Evolutionary conservation across 2,888 invertebrate species (phyloP), one percentile per base, ranked within the genome.

Genomic region (Philopedon plagiatum): DNA sequence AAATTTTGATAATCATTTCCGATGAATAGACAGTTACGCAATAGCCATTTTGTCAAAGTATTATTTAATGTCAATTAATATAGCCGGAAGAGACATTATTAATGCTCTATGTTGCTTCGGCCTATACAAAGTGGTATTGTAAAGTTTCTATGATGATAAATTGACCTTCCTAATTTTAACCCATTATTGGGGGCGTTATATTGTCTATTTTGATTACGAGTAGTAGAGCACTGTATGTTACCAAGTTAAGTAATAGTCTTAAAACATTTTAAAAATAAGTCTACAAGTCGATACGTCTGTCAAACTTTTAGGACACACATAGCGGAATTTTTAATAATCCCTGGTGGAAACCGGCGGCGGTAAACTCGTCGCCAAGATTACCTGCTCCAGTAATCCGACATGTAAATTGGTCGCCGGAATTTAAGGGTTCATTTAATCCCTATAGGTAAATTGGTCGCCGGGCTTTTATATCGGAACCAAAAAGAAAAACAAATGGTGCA

Each of bases 1-100:
- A 15, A 39, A 39, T 15, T 44, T 44, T 44, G 21, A 44, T 18
- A 44, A 44, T 39, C 0, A 39, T 15, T 15, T 39, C 15, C 15
- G 15, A 39, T 15, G 39, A 39, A 39, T 39, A 39, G n/a, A 4
- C n/a, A 46, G 21, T 46, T 46, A 46, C 23, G 15, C 21, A 54
- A 54, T 21, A 13, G 9, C 49, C 9, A n/a, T 26, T 18, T 54
- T 29, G 56, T 63, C 32, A 63, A 9, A 57, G 44, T 57, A 61
- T 63, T 34, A 57, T 54, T 23, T 69, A 44, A 41, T 29, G 51
- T 15, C 51, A 23, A 19, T 41, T 37, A 58, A 69, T 21, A 60
- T 41, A 13, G 51, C 51, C 26, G 51, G n/a, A 32, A 15, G 29
- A 54, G 51, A 29, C 29, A 15, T 29, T 29, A 54, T 29, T 29